Conservation (phyloP, 2,113 vertebrate species). For the Gallinago undulata region DNA sequence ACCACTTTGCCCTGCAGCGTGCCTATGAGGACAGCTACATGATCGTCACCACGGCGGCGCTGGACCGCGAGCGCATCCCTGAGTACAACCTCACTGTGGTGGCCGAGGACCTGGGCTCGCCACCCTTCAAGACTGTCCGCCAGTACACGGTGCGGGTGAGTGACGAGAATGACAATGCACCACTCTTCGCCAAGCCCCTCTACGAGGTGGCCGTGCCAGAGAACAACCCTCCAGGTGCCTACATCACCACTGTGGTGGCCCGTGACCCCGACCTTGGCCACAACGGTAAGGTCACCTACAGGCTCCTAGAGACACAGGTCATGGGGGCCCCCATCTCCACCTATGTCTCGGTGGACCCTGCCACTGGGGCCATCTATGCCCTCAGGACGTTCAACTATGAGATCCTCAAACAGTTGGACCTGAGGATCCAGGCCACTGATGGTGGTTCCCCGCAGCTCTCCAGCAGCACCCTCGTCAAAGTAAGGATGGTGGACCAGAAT, state of each 20-base stretch:
- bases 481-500: conserved; percentile 92
- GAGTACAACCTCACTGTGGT: conserved; percentile 94
- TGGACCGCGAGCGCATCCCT: conserved; percentile 87
- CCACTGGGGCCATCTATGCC: conserved; percentile 89
- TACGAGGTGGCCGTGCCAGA: conserved; percentile 86
- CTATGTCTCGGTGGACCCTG: conserved; percentile 89
- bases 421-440: conserved; percentile 88
- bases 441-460: conserved; percentile 91
- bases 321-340: conserved; percentile 85
- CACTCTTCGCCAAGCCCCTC: conserved; percentile 81
- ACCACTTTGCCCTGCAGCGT: conserved; percentile 88
- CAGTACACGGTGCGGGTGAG: conserved; percentile 85
- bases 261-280: conserved; percentile 84
- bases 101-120: conserved; percentile 90
- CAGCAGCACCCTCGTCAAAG: conserved; percentile 84
- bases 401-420: conserved; percentile 85
- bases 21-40: conserved; percentile 94
- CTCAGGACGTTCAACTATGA: conserved; percentile 94
- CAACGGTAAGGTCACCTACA: conserved; percentile 88
- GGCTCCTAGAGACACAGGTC: conserved; percentile 82
- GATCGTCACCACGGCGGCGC: conserved; percentile 81
- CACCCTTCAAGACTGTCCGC: conserved; percentile 81
- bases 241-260: conserved; percentile 84
- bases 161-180: conserved; percentile 93
- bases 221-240: conserved; percentile 89